Evolutionary conservation across 2,888 invertebrate genomes (phyloP), one percentile per base, ranked within the genome.

Genomic region (Dryobota labecula): DNA sequence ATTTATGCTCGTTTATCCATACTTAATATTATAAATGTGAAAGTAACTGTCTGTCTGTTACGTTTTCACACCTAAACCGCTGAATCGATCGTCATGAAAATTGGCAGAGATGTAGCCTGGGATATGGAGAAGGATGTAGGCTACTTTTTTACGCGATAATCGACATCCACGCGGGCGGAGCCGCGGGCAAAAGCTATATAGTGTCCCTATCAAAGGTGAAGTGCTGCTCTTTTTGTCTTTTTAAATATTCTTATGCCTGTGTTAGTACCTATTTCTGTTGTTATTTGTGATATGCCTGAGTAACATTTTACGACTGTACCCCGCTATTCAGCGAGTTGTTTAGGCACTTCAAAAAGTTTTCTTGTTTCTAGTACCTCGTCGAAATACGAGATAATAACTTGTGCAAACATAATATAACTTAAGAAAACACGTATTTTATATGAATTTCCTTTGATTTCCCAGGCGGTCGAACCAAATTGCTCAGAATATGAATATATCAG

Each of bases 361-460:
- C 63, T 49, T 70, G 36, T 67, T 67, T 77, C 20, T 38, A 60
- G 51, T 64, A 58, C 53, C 20, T 69, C 57, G 54, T 41, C 78
- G 24, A 71, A 75, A 69, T 61, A 56, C 24, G 58, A 63, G 41
- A 66, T 70, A 75, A 65, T 76, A 76, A 56, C 47, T 71, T 78
- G 43, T 43, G 54, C 62, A 63, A 73, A 80, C 61, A 73, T 65
- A 61, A 70, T 76, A 61, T 77, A 78, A 75, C 70, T 80, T 84
- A 78, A 73, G 74, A 71, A 80, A 82, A 76, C 79, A 81, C 62
- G 65, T 77, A 68, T 74, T 65, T 74, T 87, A 83, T 86, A 79
- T 73, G 80, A 84, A 84, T 81, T 84, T 81, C 76, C 78, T 83
- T 80, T 88, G 87, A 90, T 90, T 90, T 89, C 90, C 87, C 86